Evolutionary conservation across 1,140 invertebrate species (phyloP), one percentile per base, ranked within the genome.

Genomic region (Leguminivora glycinivorella): DNA sequence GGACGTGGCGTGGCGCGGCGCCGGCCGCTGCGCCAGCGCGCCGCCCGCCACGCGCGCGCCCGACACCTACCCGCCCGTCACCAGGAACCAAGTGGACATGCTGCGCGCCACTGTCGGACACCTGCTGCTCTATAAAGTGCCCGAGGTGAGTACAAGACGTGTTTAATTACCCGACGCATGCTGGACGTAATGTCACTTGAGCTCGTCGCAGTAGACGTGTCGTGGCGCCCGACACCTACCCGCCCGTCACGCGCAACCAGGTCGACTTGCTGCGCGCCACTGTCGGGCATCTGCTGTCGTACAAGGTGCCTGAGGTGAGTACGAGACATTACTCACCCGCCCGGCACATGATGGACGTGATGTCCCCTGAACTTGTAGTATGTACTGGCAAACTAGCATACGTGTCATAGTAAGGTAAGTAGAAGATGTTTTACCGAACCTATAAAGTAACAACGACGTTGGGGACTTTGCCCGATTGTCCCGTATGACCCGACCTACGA

Each of bases 11-110:
- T 95, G 93, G 78, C 88, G 93, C 67, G 93, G 95, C 9, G 92
- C 94, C 31, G 94, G 94, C 0, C 92, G 93, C 14, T 96, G 96
- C 79, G 93, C 94, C 63, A 89, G 91, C 67, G 78, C 75, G 74
- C 77, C 92, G 17, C 83, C 92, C 40, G 14, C n/a, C 43, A 34
- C 31, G 4, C 4, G 9, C 4, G 31, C 31, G 68, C 85, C 92
- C 25, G 89, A 93, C 70, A 97, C 97, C 77, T 94, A 93, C 77
- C 93, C 95, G 63, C 97, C 97, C 0, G 92, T 95, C 74, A 93
- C 95, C 14, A 92, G 96, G 47, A 98, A 98, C 90, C 96, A 95
- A 83, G 95, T 98, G 40, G 96, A 98, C 92, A 93, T 95, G 31
- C 92, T 98, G 25, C 96, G 96, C 78, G 96, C 96, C 24, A 95